Conservation (phyloP, 1,140 invertebrate genomes). For the Carcinoscorpius rotundicauda region DNA sequence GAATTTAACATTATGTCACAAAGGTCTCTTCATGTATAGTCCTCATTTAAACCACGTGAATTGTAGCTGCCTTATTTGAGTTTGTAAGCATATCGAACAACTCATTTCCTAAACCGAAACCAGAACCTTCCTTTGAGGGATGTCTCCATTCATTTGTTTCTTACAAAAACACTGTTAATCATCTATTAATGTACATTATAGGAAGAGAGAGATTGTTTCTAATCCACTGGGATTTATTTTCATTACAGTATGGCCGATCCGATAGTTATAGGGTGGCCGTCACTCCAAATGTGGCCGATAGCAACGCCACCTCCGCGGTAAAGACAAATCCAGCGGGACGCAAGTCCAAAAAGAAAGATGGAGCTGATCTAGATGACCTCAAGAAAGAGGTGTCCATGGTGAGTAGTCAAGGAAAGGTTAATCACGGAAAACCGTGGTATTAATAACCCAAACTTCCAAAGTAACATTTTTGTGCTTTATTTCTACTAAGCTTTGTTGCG, state of each 20-base stretch:
- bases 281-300: conserved; percentile 68
- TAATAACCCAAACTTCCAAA: not conserved
- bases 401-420: not conserved
- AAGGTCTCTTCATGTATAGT: too few relatives aligned
- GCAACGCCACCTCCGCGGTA: conserved; percentile 83
- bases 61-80: too few relatives aligned
- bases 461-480: conserved; percentile 1
- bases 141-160: too few relatives aligned
- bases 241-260: conserved; percentile 74
- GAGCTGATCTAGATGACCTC: conserved; percentile 79
- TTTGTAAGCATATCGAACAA: too few relatives aligned
- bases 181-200: too few relatives aligned
- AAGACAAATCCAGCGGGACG: conserved; percentile 47
- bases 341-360: conserved; percentile 10
- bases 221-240: conserved; percentile 2
- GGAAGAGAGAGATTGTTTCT: too few relatives aligned
- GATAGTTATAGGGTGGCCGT: conserved; percentile 88
- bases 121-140: too few relatives aligned
- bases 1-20: too few relatives aligned
- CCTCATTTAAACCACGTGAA: too few relatives aligned
- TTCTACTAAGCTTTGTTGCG: not conserved
- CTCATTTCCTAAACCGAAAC: too few relatives aligned
- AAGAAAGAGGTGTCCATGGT: conserved; percentile 93
- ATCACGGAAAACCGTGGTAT: not conserved
- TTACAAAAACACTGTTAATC: too few relatives aligned